Percentiles rank a stretch among this genome's conserved stretches.
Evolutionary conservation across 2,797 vertebrate genomes (phyloP).

Genomic region (Danio choprae): DNA sequence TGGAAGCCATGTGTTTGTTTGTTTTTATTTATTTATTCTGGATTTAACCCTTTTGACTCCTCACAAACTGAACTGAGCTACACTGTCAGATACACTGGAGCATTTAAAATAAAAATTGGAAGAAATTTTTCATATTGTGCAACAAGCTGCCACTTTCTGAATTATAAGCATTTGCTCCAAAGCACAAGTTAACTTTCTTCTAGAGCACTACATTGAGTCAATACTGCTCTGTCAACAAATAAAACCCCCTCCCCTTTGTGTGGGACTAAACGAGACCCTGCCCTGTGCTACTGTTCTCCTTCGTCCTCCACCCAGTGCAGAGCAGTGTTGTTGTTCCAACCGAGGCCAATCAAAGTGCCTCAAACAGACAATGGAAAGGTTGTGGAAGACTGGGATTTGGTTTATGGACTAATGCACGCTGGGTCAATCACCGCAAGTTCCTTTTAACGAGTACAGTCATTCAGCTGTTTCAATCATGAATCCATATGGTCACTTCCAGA

Average conservation of each 20-base stretch:
- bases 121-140: not conserved
- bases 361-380: constrained; percentile 70
- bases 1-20: constrained; percentile 62
- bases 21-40: too few species aligned
- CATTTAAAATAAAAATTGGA: not conserved
- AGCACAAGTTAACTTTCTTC: constrained; percentile 12
- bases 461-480: constrained; percentile 59
- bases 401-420: constrained; percentile 36
- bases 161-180: not conserved
- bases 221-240: constrained; percentile 59
- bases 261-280: constrained; percentile 39
- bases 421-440: constrained; percentile 64
- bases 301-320: constrained; percentile 62
- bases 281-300: constrained; percentile 37
- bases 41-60: constrained; percentile 47
- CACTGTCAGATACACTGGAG: constrained; percentile 1
- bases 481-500: constrained; percentile 26
- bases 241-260: constrained; percentile 60
- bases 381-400: constrained; percentile 53
- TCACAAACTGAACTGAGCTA: not conserved
- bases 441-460: constrained; percentile 62
- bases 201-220: constrained; percentile 36
- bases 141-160: not conserved
- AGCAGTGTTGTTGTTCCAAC: constrained; percentile 75
- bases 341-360: constrained; percentile 73